Evolutionary conservation across 1,140 invertebrate species (phyloP), one percentile per base, ranked within the genome.

Genomic region (Eulimnadia texana): DNA sequence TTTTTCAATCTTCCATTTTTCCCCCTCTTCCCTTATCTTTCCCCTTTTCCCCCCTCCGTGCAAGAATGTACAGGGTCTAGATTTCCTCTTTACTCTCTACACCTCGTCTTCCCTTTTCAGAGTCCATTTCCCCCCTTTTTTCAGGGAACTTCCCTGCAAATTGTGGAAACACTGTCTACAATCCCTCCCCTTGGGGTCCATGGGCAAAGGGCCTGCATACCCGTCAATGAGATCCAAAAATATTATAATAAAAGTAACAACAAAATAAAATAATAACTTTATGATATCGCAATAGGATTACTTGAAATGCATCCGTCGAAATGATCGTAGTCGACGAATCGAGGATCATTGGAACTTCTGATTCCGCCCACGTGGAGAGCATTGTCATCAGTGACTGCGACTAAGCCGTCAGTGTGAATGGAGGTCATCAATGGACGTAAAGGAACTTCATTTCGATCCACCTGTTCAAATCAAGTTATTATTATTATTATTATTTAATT

Each of bases 281-380:
- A 42, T 42, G 6, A 42, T 42, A 42, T n/a, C n/a, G n/a, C n/a
- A n/a, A n/a, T n/a, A n/a, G n/a, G n/a, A 81, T 80, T 75, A 93
- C 89, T 93, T 64, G 89, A 91, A 56, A 93, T 74, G 69, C 90
- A 93, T 28, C 90, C 89, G 65, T 84, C 88, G 71, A 90, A 93
- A 66, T 85, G 85, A 66, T 85, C 88, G 66, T 88, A 92, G 49
- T 84, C 82, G 54, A 78, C 80, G 69, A 90, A 84, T 64, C 86
- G 76, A 20, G 82, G 81, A 73, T 90, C 85, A 6, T 81, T 86
- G 0, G 87, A 88, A 66, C 88, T 24, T 52, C 52, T 88, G 16
- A 89, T 77, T 49, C 88, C 88, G n/a, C 88, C 88, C 50, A 91
- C 81, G 68, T 89, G 86, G 16, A 90, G 85, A 67, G 88, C 85